phyloP scores from a whole-genome alignment of 2,797 vertebrate species.

The Poeciliopsis paucimaculata region DNA sequence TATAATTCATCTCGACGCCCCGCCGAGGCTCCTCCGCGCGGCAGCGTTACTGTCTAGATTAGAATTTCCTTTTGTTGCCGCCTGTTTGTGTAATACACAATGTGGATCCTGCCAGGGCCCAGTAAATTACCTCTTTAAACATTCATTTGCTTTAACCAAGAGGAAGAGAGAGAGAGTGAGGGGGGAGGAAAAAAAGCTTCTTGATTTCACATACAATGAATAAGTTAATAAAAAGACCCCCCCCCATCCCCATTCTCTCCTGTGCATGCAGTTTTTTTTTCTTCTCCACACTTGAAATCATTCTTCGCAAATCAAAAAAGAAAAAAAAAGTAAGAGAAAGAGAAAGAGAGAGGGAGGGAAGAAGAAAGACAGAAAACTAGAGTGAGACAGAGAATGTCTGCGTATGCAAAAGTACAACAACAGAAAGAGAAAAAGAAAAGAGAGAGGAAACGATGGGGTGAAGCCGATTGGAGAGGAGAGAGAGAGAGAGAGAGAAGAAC shows the following conservation, averaged over 20 bases:
- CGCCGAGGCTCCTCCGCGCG: slow-evolving; percentile 75
- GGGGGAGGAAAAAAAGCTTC: slow-evolving; percentile 64
- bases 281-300: slow-evolving; percentile 67
- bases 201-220: slow-evolving; percentile 87
- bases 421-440: slow-evolving; percentile 64
- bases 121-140: slow-evolving; percentile 88
- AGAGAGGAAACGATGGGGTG: slow-evolving; percentile 66
- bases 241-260: slow-evolving; percentile 55
- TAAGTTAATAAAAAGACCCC: slow-evolving; percentile 85
- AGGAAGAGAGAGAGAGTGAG: slow-evolving; percentile 45
- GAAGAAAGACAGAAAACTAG: slow-evolving; percentile 65
- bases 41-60: slow-evolving; percentile 81
- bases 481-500: slow-evolving; percentile 37
- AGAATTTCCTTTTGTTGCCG: slow-evolving; percentile 85
- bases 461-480: slow-evolving; percentile 45
- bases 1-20: slow-evolving; percentile 85
- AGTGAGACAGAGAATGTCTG: slow-evolving; percentile 76
- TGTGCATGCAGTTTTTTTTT: slow-evolving; percentile 64
- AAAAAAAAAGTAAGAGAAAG: slow-evolving; percentile 32
- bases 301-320: slow-evolving; percentile 78
- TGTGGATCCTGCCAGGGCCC: slow-evolving; percentile 81
- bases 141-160: slow-evolving; percentile 86
- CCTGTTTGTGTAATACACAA: slow-evolving; percentile 83
- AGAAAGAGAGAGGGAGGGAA: slow-evolving; percentile 49
- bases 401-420: slow-evolving; percentile 83